A percentile compares a stretch with the other conserved stretches of the same genome.
phyloP scores from a whole-genome alignment of 2,113 vertebrate species.

The Romanogobio albipinnatus region DNA sequence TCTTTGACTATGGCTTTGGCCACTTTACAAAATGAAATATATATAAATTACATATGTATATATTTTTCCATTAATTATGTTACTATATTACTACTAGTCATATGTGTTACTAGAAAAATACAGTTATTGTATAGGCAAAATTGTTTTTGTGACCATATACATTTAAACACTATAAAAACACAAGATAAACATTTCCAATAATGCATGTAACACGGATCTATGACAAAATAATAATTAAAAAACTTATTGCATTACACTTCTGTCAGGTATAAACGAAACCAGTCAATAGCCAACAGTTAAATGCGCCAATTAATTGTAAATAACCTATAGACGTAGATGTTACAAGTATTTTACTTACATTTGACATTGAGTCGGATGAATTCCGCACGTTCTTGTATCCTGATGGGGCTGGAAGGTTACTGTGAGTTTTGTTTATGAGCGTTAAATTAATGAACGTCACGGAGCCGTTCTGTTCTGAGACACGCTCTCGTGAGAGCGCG shows the following conservation, averaged over 20 bases:
- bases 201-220: too few species aligned
- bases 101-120: background rate
- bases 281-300: background rate
- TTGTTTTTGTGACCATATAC: background rate
- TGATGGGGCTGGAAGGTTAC: background rate
- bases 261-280: background rate
- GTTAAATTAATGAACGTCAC: conserved; percentile 21
- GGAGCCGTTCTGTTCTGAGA: background rate
- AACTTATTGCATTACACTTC: too few species aligned
- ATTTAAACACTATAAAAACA: background rate
- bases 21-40: too few species aligned
- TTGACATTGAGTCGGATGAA: background rate
- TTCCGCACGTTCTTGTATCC: background rate
- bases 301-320: background rate
- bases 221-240: too few species aligned
- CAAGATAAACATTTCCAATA: too few species aligned
- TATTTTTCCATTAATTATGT: background rate
- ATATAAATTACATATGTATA: background rate
- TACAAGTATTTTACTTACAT: conserved; percentile 10
- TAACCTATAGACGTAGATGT: background rate
- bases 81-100: too few species aligned
- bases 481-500: background rate
- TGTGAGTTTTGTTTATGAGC: background rate
- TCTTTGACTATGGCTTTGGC: background rate
- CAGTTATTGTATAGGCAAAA: background rate